A percentile compares a stretch with the other conserved stretches of the same genome.
Evolutionary conservation across 2,888 invertebrate genomes (phyloP).

Genomic region (Spilosoma lubricipeda): DNA sequence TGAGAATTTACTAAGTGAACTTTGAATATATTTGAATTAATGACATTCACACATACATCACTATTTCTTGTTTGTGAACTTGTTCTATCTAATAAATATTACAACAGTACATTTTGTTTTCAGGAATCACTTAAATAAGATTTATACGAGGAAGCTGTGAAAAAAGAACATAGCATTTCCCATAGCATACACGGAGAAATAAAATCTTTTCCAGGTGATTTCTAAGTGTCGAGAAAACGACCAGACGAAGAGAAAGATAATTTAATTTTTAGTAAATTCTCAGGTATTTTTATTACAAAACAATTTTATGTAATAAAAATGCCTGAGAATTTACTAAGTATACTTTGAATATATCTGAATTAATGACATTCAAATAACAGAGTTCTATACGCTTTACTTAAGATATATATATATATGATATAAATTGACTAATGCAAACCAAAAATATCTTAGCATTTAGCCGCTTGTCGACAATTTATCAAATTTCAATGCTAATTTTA

Average conservation of each 20-base stretch:
- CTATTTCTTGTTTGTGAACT: no score
- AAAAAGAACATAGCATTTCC: background rate
- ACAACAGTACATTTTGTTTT: background rate
- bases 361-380: conserved; percentile 2
- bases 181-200: background rate
- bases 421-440: conserved; percentile 7
- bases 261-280: no score
- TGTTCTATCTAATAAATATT: no score
- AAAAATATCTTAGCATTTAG: conserved; percentile 17
- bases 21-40: background rate
- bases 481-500: conserved; percentile 8
- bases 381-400: background rate
- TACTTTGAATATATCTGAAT: background rate
- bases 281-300: no score
- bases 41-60: background rate
- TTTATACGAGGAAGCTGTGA: rapidly evolving
- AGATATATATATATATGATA: no score
- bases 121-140: background rate
- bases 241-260: no score
- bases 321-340: background rate
- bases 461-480: conserved; percentile 16
- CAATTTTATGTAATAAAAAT: background rate
- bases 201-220: no score
- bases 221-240: no score
- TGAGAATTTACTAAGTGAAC: background rate